Percentiles rank a stretch among this genome's conserved stretches.
phyloP scores from a whole-genome alignment of 2,797 vertebrate genomes.

The Spinus pinus region DNA sequence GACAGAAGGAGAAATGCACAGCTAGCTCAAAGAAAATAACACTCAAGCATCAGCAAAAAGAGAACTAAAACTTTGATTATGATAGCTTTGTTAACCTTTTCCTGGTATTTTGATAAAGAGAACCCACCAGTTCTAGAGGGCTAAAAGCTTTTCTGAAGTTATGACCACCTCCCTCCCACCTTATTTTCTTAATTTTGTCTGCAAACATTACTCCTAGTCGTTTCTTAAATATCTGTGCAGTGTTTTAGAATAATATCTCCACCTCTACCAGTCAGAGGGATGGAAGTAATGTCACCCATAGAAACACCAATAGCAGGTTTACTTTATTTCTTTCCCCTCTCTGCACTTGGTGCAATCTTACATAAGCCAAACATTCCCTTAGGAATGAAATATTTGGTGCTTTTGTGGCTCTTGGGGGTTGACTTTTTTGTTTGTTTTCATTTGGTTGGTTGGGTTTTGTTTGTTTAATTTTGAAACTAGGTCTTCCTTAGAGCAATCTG shows the following conservation, averaged over 20 bases:
- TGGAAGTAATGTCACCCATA: neutral
- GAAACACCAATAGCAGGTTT: neutral
- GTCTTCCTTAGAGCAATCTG: neutral
- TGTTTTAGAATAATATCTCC: neutral
- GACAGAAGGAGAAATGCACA: neutral
- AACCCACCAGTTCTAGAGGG: neutral
- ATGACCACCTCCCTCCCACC: neutral
- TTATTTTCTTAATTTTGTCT: neutral
- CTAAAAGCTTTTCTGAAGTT: neutral
- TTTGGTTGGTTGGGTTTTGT: neutral
- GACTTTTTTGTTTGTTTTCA: neutral
- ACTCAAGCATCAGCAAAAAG: neutral
- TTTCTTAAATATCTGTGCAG: neutral
- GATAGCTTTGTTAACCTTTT: neutral
- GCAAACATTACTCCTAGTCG: neutral
- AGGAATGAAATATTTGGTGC: neutral
- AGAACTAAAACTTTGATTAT: neutral
- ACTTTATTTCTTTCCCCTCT: neutral
- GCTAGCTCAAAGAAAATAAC: neutral
- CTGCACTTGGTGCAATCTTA: neutral
- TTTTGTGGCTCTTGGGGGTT: neutral
- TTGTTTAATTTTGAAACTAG: neutral
- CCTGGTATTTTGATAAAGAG: neutral
- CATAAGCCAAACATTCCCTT: neutral
- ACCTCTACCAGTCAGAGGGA: neutral